Percentiles rank a stretch among this genome's conserved stretches.
These are phyloP conservation scores for Agrochola lychnidis DNA, from an alignment of 2,888 invertebrate genomes.

Conservation along the genomic window DNA sequence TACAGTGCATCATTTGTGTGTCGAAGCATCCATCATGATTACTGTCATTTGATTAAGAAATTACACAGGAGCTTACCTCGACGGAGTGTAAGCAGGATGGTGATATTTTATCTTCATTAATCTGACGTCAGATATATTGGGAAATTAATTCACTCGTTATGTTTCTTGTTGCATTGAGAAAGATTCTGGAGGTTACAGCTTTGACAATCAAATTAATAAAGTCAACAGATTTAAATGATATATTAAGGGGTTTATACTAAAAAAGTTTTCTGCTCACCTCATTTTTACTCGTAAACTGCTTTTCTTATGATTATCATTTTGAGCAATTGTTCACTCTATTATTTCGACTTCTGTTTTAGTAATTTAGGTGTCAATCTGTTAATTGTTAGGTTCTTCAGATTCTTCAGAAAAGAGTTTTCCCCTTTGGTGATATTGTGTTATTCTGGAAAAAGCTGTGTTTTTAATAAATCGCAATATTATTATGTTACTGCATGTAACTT, in stretches of 20 bases:
- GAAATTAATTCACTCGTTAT: not conserved
- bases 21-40: conserved; percentile 35
- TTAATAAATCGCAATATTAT: not conserved
- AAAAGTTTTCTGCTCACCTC: not conserved
- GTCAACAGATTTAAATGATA: not conserved
- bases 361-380: not conserved
- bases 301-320: not conserved
- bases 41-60: conserved; percentile 43
- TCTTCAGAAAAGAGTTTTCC: not conserved
- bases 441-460: not conserved
- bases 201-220: conserved; percentile 12
- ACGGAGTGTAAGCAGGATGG: conserved; percentile 14
- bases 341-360: not conserved
- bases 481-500: not conserved
- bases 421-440: not conserved
- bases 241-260: not conserved
- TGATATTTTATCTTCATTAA: conserved; percentile 39
- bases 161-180: conserved; percentile 1
- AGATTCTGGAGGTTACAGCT: not conserved
- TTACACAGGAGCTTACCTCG: conserved; percentile 42
- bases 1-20: conserved; percentile 2
- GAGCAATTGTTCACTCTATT: not conserved
- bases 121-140: conserved; percentile 39
- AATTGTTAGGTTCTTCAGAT: not conserved
- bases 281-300: not conserved